Evolutionary conservation across 2,113 vertebrate genomes (phyloP).

Genomic region (Toxostoma redivivum): DNA sequence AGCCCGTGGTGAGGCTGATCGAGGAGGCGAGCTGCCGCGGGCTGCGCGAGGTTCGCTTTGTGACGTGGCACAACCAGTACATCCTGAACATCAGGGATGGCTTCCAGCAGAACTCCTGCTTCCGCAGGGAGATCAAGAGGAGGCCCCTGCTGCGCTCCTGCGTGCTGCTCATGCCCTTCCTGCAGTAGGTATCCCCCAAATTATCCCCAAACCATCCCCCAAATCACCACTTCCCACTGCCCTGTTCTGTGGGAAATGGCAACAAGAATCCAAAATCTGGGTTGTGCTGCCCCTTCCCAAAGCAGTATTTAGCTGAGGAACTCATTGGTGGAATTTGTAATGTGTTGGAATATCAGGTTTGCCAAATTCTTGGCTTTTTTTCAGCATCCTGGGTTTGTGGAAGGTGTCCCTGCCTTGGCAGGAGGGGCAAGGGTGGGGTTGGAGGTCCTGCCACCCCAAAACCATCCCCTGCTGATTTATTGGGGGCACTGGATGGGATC

Average conservation of each 20-base stretch:
- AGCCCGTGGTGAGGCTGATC: constrained; percentile 93
- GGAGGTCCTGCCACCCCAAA: too few relatives aligned
- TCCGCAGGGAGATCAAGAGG: constrained; percentile 92
- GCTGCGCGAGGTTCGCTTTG: constrained; percentile 93
- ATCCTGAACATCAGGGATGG: constrained; percentile 92
- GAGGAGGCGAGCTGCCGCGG: constrained; percentile 90
- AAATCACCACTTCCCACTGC: too few relatives aligned
- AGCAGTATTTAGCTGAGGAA: accelerated
- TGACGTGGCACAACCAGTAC: constrained; percentile 96
- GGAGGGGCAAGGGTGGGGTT: background rate
- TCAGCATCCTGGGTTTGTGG: background rate
- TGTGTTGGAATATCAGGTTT: background rate
- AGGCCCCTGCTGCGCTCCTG: constrained; percentile 90
- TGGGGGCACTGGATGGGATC: too few relatives aligned
- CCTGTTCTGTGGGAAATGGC: constrained; percentile 40
- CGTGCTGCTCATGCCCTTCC: constrained; percentile 84
- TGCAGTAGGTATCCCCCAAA: constrained; percentile 85
- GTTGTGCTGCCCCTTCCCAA: accelerated
- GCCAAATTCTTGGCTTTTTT: background rate
- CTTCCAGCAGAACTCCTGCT: constrained; percentile 92
- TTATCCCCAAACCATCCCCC: too few relatives aligned
- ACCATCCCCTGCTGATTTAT: too few relatives aligned
- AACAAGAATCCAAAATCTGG: background rate
- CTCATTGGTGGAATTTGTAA: background rate
- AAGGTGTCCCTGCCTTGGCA: background rate